Base-by-base conservation (phyloP, 1,140 invertebrate species). In the Drosophila dunni region DNA sequence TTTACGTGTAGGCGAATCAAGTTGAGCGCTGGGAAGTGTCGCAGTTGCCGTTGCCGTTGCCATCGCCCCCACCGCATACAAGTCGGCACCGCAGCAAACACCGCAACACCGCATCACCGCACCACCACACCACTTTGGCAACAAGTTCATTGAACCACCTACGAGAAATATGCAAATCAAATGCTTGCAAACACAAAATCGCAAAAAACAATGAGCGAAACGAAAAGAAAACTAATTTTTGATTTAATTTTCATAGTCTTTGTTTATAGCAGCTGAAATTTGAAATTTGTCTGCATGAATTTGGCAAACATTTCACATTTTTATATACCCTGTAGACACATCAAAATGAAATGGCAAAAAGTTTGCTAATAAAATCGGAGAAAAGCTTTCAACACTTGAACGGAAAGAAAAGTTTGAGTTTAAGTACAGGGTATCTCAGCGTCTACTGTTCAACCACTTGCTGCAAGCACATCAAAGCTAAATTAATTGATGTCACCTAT, bases 131-230 rank as follows among this genome's bases (percentile, higher is more conserved):
- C 24, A 29, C 24, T 29, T 29, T 29, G 17, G 60, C 69, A 75
- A 75, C 84, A 89, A 89, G 84, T 89, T 89, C 84, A 89, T 75
- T 89, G 84, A 89, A 89, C 84, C 84, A 81, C 84, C 84, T 89
- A 89, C 84, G 85, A 84, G 80, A 81, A 89, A 89, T 89, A 89
- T 89, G 84, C 84, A 89, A 89, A 89, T 89, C 70, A 67, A 61
- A 58, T 54, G 54, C 24, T 75, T 89, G 74, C 77, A 83, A 79
- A 79, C 73, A 72, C 15, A 38, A 62, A 50, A 33, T 51, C 33
- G 15, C 57, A 46, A 61, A 80, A 81, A 64, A 78, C 81, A 82
- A 78, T 81, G 61, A 54, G 48, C 64, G 56, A 64, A 77, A 77
- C 51, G 78, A 79, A 86, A 75, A 79, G 64, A 78, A 89, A 89